Base-by-base conservation (phyloP, 2,797 vertebrate genomes). In the Apogon talboti region DNA sequence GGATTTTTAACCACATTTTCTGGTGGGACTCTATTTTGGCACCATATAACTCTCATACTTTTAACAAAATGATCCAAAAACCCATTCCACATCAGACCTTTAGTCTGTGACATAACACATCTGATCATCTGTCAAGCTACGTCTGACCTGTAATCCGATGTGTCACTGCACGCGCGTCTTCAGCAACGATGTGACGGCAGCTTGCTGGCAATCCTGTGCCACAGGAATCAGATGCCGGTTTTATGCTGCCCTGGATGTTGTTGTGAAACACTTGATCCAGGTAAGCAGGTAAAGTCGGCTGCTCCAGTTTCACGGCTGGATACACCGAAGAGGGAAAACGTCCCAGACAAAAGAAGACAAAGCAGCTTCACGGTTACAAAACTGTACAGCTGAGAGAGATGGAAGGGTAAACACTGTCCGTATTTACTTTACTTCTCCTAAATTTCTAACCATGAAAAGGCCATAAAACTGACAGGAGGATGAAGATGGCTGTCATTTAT, bases 301-400 rank as follows among this genome's bases (percentile, higher is more conserved):
- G 28, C 51, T 65, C 33, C 43, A 28, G 44, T 47, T 66, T 66
- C 62, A 66, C 33, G 10, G 49, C 15, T 54, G 43, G 16, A 33
- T 24, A 47, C 38, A 53, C 16, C 49, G 35, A 21, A 33, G 7
- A 28, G 6, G 35, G 16, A 28, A 54, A 54, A 14, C 7, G 21
- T 21, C 16, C 41, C 13, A 45, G 24, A 57, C 44, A 51, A 11
- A 2, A 37, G 55, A 28, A 24, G 24, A 37, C 16, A 60, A 19
- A 38, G 28, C 13, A 28, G 21, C 21, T 14, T 28, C 21, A 41
- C 37, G 13, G 5, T 14, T 40, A 24, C 11, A 24, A n/a, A n/a
- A n/a, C n/a, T n/a, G n/a, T n/a, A n/a, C n/a, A n/a, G n/a, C n/a
- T n/a, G n/a, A n/a, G n/a, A 24, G 21, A 24, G 21, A 2, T 24